A percentile compares a stretch with the other conserved stretches of the same genome.
Conservation (phyloP, 2,888 invertebrate genomes). For the Pteria penguin region DNA sequence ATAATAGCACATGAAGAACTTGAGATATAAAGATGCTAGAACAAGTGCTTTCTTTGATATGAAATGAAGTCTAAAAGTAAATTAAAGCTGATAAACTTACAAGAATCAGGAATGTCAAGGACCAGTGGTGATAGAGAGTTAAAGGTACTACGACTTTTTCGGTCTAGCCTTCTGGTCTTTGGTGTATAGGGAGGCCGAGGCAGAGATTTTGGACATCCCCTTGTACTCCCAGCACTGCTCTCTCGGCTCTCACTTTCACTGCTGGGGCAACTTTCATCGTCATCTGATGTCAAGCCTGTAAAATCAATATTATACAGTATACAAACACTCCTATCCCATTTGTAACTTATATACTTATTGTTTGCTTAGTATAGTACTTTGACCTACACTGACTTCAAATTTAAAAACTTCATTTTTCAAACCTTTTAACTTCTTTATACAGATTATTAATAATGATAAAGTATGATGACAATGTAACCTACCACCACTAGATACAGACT, state of each 20-base stretch:
- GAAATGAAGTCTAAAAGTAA: neutral
- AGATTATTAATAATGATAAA: too few relatives aligned
- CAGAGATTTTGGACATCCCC: constrained; percentile 52
- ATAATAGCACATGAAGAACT: neutral
- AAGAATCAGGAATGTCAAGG: constrained; percentile 68
- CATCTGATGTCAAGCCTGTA: constrained; percentile 72
- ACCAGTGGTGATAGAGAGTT: constrained; percentile 52
- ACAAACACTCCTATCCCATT: too few relatives aligned
- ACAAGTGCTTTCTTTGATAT: neutral
- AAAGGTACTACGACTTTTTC: constrained; percentile 8
- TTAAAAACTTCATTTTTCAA: too few relatives aligned
- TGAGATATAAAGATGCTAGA: neutral
- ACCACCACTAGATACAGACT: constrained; percentile 27
- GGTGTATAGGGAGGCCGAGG: constrained; percentile 58
- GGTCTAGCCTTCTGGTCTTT: constrained; percentile 37
- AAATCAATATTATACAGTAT: neutral
- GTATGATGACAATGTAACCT: too few relatives aligned
- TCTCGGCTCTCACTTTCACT: constrained; percentile 75
- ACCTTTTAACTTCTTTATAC: too few relatives aligned
- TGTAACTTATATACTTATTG: too few relatives aligned
- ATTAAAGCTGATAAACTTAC: too few relatives aligned
- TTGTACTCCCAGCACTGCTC: constrained; percentile 72
- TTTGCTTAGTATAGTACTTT: too few relatives aligned
- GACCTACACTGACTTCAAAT: too few relatives aligned
- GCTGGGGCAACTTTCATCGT: constrained; percentile 73